Evolutionary conservation across 2,797 vertebrate species (phyloP).

Genomic region (Ctenopoma kingsleyae): DNA sequence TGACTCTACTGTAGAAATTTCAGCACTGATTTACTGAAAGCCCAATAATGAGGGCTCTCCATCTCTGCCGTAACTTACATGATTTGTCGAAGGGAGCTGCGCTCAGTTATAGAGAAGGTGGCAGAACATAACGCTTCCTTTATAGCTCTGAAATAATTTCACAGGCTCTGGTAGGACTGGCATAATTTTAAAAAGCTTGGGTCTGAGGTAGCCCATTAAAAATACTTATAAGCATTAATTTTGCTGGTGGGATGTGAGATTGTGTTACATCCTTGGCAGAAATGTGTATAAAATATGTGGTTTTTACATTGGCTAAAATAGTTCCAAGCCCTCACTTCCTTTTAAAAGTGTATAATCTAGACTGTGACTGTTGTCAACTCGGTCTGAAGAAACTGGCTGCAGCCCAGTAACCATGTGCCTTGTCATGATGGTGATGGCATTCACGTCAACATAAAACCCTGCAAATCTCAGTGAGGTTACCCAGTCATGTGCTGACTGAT

Average conservation of each 20-base stretch:
- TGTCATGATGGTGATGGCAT: slow-evolving; percentile 60
- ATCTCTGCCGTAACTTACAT: slow-evolving; percentile 59
- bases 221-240: slow-evolving; percentile 93
- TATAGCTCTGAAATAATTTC: slow-evolving; percentile 82
- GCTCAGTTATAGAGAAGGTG: slow-evolving; percentile 69
- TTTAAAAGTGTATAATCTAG: slow-evolving; percentile 73
- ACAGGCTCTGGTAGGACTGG: slow-evolving; percentile 80
- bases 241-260: slow-evolving; percentile 89
- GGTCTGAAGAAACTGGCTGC: slow-evolving; percentile 55
- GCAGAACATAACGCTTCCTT: slow-evolving; percentile 78
- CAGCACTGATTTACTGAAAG: slow-evolving; percentile 54
- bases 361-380: slow-evolving; percentile 70
- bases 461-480: slow-evolving; percentile 49
- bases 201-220: slow-evolving; percentile 91
- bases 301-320: slow-evolving; percentile 84
- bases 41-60: slow-evolving; percentile 60
- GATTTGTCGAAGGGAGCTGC: slow-evolving; percentile 70
- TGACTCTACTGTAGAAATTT: slow-evolving; percentile 35
- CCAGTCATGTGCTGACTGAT: slow-evolving; percentile 57
- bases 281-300: slow-evolving; percentile 88
- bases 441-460: slow-evolving; percentile 55
- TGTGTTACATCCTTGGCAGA: slow-evolving; percentile 92
- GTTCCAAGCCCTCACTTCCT: slow-evolving; percentile 70
- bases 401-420: slow-evolving; percentile 53
- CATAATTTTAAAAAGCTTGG: slow-evolving; percentile 90